Evolutionary conservation across 2,797 vertebrate species (phyloP).

Genomic region (Manis crassicaudata): DNA sequence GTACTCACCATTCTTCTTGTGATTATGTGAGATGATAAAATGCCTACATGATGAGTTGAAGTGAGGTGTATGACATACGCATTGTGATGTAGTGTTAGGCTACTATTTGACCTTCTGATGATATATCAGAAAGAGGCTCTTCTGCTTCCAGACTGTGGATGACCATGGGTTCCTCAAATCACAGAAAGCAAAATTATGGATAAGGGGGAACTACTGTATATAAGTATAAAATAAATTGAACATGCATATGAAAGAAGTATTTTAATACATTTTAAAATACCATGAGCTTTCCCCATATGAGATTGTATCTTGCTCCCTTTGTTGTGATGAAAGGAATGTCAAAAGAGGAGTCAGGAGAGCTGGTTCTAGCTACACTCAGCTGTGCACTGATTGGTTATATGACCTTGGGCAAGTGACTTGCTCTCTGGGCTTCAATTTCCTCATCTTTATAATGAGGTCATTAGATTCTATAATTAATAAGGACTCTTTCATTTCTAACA

Average conservation of each 20-base stretch:
- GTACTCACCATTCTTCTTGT: no score
- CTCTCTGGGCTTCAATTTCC: not conserved
- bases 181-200: not conserved
- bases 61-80: not conserved
- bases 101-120: not conserved
- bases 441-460: not conserved
- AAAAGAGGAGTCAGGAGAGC: not conserved
- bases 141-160: not conserved
- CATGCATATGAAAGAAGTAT: not conserved
- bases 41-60: not conserved
- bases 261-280: slow-evolving; percentile 35
- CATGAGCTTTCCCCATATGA: not conserved
- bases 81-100: not conserved
- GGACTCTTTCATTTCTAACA: not conserved
- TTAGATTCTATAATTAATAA: slow-evolving; percentile 27
- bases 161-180: not conserved
- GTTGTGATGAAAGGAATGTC: slow-evolving; percentile 23
- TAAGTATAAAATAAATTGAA: not conserved
- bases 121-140: not conserved
- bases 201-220: not conserved
- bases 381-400: not conserved
- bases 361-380: not conserved
- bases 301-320: not conserved
- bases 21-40: not conserved
- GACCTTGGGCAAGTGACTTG: not conserved